A percentile compares a stretch with the other conserved stretches of the same genome.
phyloP scores from a whole-genome alignment of 1,140 invertebrate species.

The Drosophila parabipectinata region DNA sequence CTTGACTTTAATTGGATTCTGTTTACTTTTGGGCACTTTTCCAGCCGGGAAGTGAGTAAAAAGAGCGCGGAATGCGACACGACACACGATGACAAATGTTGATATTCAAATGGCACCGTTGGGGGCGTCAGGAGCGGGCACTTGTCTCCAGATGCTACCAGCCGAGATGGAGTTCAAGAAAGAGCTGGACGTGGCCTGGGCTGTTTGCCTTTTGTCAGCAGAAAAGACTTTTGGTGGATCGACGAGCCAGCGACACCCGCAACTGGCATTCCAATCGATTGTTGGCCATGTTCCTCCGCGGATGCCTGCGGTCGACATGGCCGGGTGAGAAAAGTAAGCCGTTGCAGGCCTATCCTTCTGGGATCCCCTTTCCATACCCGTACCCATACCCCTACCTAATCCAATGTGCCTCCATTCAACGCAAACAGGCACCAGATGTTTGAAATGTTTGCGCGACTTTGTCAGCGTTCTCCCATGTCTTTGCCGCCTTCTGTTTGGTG shows the following conservation, averaged over 20 bases:
- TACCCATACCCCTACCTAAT: too few species aligned
- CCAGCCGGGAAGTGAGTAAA: conserved; percentile 33
- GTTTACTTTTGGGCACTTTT: conserved; percentile 77
- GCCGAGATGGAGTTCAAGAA: not conserved
- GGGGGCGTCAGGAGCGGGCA: conserved; percentile 50
- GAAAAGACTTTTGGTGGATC: conserved; percentile 11
- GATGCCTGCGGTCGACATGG: conserved; percentile 49
- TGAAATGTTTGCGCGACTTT: conserved; percentile 73
- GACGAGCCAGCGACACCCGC: conserved; percentile 51
- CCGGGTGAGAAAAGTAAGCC: conserved; percentile 73
- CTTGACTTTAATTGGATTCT: conserved; percentile 80
- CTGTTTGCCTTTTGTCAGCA: conserved; percentile 55
- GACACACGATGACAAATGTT: conserved; percentile 81
- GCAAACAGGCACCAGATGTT: conserved; percentile 62
- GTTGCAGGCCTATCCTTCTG: conserved; percentile 23
- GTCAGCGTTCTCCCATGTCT: conserved; percentile 45
- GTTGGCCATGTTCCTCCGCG: conserved; percentile 58
- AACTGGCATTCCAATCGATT: conserved; percentile 72
- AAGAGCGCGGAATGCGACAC: conserved; percentile 66
- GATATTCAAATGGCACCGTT: conserved; percentile 78
- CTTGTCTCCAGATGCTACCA: conserved; percentile 14
- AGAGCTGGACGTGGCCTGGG: conserved; percentile 10
- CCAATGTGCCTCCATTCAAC: conserved; percentile 32
- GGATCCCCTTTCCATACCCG: not conserved
- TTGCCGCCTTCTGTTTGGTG: conserved; percentile 31